These are phyloP conservation scores for Myrmophylax atrothorax DNA, from an alignment of 2,113 vertebrate species.

Conservation along the genomic window DNA sequence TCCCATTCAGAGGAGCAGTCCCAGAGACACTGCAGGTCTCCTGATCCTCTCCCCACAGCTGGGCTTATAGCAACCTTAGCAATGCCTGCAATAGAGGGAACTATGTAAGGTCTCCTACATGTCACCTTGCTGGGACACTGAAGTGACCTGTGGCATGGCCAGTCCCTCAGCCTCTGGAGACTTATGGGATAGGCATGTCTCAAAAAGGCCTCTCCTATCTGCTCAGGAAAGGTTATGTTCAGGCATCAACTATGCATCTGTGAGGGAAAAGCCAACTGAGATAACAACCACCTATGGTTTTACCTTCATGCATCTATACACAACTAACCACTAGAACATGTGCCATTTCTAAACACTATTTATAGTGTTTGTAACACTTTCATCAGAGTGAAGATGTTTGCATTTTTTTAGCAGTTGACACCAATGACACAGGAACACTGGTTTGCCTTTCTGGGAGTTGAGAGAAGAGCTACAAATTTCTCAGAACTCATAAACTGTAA, in stretches of 20 bases:
- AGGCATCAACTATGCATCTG: neutral
- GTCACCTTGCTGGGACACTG: neutral
- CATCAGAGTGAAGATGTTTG: neutral
- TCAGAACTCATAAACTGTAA: neutral
- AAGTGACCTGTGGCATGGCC: neutral
- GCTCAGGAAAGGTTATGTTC: neutral
- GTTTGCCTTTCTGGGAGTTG: neutral
- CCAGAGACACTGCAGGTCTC: neutral
- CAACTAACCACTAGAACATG: neutral
- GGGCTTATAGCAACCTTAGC: neutral
- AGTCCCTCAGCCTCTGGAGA: neutral
- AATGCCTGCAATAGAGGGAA: rapidly evolving
- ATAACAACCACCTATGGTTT: neutral
- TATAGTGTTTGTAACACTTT: neutral
- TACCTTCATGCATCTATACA: neutral
- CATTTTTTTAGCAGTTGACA: neutral
- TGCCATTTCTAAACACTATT: neutral
- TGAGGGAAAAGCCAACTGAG: neutral
- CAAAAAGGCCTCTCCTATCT: neutral
- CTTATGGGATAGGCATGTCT: neutral
- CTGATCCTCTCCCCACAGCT: rapidly evolving
- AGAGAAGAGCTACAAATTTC: neutral
- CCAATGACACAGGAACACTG: neutral
- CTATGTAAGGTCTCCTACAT: neutral
- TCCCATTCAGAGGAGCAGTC: neutral